Evolutionary conservation across 2,113 vertebrate genomes (phyloP), one percentile per base, ranked within the genome.

Genomic region (Crotalus helleri): DNA sequence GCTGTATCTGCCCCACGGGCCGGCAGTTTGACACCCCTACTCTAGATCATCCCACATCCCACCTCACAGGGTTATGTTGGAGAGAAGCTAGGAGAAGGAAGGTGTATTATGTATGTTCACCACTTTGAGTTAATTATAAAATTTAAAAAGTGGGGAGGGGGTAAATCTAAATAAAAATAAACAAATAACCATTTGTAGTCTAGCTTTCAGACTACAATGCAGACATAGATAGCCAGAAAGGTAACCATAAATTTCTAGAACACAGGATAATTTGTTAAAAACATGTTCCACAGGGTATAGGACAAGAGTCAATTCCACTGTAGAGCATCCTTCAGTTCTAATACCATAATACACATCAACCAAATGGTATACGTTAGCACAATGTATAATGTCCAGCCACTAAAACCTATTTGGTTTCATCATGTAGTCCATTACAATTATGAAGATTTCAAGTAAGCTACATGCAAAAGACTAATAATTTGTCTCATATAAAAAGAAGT

Each of bases 191-290:
- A 57, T 57, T 57, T 57, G 55, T 17, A 55, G 26, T 7, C 49
- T 69, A 44, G 23, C 19, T 92, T 85, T 59, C 39, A 92, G 24
- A 85, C 39, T 81, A 61, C 64, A 85, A 90, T 88, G 54, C 90
- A 94, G 91, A 59, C 21, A 61, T 11, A 12, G 54, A 93, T 49
- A 54, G 13, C 86, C 87, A 74, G 74, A 33, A n/a, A 55, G 8
- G 89, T 13, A 69, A 44, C 21, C 24, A 85, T 29, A n/a, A 88
- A 96, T 94, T 96, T 91, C 58, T 94, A 12, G 93, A 97, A 97
- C 97, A 98, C 97, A 97, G 97, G 98, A 97, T 97, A 97, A 96
- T 95, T 8, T 96, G 93, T 96, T 97, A 94, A 96, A 93, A 96
- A 97, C 96, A 39, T 95, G 93, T 94, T 97, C 94, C 95, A 94